A percentile compares a stretch with the other conserved stretches of the same genome.
phyloP scores from a whole-genome alignment of 1,140 invertebrate species.

The Copidosoma floridanum region DNA sequence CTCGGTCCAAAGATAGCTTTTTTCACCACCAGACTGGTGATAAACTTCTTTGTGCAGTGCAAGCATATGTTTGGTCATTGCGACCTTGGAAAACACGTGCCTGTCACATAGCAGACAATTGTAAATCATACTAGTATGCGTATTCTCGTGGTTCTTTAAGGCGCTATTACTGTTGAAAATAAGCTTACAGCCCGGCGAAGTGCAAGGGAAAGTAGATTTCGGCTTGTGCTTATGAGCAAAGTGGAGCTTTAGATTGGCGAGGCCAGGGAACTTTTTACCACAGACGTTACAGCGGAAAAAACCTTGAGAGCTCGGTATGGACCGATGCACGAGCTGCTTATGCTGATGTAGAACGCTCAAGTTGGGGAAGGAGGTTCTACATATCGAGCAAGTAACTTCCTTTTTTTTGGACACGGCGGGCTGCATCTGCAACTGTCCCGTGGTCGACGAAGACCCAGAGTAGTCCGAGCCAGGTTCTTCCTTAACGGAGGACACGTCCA shows the following conservation, averaged over 20 bases:
- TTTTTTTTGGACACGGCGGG: constrained; percentile 31
- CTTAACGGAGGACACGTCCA: constrained; percentile 8
- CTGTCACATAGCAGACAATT: constrained; percentile 45
- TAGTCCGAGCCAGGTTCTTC: constrained; percentile 2
- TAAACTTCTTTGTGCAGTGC: constrained; percentile 42
- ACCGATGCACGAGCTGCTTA: constrained; percentile 40
- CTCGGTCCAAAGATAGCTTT: constrained; percentile 40
- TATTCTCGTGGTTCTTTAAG: constrained; percentile 34
- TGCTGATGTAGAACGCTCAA: constrained; percentile 50
- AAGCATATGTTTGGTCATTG: constrained; percentile 43
- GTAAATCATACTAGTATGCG: constrained; percentile 42
- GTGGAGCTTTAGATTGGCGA: constrained; percentile 60
- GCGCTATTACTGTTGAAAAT: constrained; percentile 30
- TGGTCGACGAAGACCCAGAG: too few species aligned
- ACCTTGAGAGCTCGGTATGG: constrained; percentile 23
- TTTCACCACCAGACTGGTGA: constrained; percentile 26
- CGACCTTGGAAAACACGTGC: constrained; percentile 41
- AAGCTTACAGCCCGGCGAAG: constrained; percentile 34
- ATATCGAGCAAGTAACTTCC: constrained; percentile 45
- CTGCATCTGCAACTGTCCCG: constrained; percentile 6
- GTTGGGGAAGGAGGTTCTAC: constrained; percentile 43
- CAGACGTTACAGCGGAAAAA: constrained; percentile 57
- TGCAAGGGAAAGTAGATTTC: constrained; percentile 20
- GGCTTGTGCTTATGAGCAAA: constrained; percentile 51
- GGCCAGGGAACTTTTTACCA: constrained; percentile 57